Conservation (phyloP, 2,113 vertebrate genomes). For the Carlito syrichta region DNA sequence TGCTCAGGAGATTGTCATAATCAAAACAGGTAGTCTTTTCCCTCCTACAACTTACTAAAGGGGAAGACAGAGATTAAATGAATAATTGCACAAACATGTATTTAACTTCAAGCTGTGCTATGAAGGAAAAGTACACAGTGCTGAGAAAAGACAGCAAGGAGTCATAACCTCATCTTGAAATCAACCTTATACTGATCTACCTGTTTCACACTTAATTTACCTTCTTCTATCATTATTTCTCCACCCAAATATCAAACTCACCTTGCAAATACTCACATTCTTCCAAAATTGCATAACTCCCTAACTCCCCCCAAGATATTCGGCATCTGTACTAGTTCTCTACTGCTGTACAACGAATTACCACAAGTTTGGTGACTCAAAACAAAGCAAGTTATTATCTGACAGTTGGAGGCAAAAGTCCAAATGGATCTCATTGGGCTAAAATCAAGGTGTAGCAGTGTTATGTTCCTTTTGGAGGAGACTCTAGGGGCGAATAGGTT, state of each 20-base stretch:
- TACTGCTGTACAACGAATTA: background rate
- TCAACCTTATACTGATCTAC: background rate
- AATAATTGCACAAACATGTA: background rate
- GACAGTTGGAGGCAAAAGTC: background rate
- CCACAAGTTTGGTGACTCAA: background rate
- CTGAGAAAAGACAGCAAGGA: background rate
- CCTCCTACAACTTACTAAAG: background rate
- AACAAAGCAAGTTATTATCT: background rate
- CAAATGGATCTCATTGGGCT: background rate
- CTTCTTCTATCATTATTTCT: background rate
- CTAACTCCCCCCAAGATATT: background rate
- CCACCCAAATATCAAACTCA: background rate
- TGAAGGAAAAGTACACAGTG: background rate
- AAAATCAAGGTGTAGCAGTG: background rate
- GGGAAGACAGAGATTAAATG: background rate
- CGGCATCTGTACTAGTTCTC: background rate
- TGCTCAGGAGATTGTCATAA: background rate
- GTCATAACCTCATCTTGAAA: background rate
- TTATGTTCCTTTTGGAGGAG: background rate
- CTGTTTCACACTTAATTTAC: background rate
- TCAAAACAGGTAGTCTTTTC: background rate
- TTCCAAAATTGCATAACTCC: background rate
- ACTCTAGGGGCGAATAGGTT: fast-evolving
- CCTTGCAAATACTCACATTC: background rate
- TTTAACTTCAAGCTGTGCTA: background rate